Evolutionary conservation across 1,140 invertebrate genomes (phyloP), one percentile per base, ranked within the genome.

Genomic region (Drosophila repleta): DNA sequence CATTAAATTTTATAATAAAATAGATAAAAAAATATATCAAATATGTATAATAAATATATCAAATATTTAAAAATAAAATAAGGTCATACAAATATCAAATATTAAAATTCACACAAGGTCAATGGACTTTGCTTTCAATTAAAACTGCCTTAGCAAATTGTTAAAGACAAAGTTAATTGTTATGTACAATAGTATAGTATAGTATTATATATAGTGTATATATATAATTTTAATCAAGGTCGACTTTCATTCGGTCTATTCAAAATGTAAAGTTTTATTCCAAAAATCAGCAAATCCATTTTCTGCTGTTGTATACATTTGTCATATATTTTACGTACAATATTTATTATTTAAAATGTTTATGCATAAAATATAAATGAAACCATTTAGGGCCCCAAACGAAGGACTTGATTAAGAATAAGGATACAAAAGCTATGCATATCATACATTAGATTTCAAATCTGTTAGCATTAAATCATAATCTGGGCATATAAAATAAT

Each of bases 251-350:
- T 29, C 8, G 29, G 29, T 29, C 29, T 29, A 15, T 75, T 85
- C n/a, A 71, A 82, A 75, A 82, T 79, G 75, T 87, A 84, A 74
- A 76, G 73, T 17, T 15, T 87, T 87, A 87, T 87, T 88, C 35
- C 18, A 88, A 88, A 75, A 82, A 69, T 82, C 61, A 62, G 51
- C 58, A 78, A 66, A 57, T 71, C 60, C n/a, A n/a, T n/a, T 56
- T 46, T 58, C n/a, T n/a, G n/a, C n/a, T n/a, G n/a, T 52, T 74
- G 61, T 78, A 62, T 85, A 87, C 58, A 79, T 53, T 75, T 48
- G 56, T 24, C n/a, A n/a, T 20, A 46, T 69, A 17, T 17, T 18
- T 72, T 66, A 61, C 41, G 13, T 65, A 56, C 24, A 71, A 69
- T 75, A 66, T 43, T 60, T 43, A 48, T 37, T 61, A 53, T 61